phyloP scores from a whole-genome alignment of 1,140 invertebrate genomes.

The Chrysoperla carnea region DNA sequence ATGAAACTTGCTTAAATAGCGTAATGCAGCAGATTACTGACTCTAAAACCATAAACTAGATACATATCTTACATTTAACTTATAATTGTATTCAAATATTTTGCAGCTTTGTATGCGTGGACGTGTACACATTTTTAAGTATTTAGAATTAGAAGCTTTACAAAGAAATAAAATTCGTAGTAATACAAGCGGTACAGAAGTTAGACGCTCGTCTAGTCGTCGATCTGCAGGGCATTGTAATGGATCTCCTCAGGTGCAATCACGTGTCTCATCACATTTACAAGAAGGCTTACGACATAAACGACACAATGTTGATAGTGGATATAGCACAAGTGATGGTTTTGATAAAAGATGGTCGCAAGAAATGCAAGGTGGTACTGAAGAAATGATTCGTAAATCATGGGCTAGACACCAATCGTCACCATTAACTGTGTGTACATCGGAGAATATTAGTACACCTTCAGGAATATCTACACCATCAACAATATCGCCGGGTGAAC shows the following conservation, averaged over 20 bases:
- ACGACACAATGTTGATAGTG: conserved; percentile 69
- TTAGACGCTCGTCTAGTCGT: conserved; percentile 16
- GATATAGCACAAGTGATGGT: conserved; percentile 66
- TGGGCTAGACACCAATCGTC: conserved; percentile 11
- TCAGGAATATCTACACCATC: conserved; percentile 37
- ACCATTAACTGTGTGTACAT: conserved; percentile 25
- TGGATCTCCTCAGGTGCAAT: conserved; percentile 13
- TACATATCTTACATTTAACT: not conserved
- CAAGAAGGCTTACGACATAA: conserved; percentile 29
- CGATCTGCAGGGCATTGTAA: conserved; percentile 4
- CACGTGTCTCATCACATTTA: conserved; percentile 9
- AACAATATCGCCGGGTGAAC: conserved; percentile 35
- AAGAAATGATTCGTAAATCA: conserved; percentile 1
- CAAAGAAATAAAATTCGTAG: conserved; percentile 31
- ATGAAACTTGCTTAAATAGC: too few species aligned
- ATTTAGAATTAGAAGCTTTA: conserved; percentile 72
- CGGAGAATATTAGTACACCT: conserved; percentile 24
- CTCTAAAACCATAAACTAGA: too few species aligned
- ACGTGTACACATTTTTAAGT: conserved; percentile 87
- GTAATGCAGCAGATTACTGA: too few species aligned
- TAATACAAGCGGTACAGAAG: conserved; percentile 16
- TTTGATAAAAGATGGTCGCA: conserved; percentile 74
- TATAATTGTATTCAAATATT: too few species aligned
- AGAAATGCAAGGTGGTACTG: conserved; percentile 35
- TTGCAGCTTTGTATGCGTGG: conserved; percentile 76